Conservation (phyloP, 92 coral and sea anemone species). For the Palythoa grandis region DNA sequence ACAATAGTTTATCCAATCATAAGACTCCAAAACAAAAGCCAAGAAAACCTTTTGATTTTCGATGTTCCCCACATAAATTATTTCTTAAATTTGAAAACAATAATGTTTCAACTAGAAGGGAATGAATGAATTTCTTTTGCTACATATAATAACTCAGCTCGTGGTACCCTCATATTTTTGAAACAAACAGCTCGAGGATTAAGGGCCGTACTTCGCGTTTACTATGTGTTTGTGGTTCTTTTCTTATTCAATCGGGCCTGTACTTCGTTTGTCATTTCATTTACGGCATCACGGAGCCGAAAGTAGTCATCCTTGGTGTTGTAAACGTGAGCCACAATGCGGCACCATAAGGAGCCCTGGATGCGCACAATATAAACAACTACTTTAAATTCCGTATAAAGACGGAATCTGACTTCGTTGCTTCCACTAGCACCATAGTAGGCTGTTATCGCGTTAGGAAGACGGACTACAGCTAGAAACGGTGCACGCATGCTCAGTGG, state of each 20-base stretch:
- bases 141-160: too few species aligned
- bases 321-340: conserved; percentile 21
- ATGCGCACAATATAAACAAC: conserved; percentile 17
- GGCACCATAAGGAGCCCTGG: conserved; percentile 25
- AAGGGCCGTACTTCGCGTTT: neutral
- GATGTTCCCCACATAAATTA: too few species aligned
- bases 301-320: conserved; percentile 23
- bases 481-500: conserved; percentile 88
- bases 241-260: neutral
- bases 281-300: conserved; percentile 16
- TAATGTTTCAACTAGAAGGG: too few species aligned
- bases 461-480: conserved; percentile 70
- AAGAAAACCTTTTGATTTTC: too few species aligned
- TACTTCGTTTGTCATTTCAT: conserved; percentile 14
- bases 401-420: conserved; percentile 11
- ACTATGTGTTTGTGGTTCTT: neutral
- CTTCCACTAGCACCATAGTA: conserved; percentile 69
- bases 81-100: too few species aligned
- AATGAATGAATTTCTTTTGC: too few species aligned
- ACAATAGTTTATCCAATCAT: too few species aligned
- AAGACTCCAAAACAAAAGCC: too few species aligned
- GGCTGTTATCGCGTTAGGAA: conserved; percentile 57
- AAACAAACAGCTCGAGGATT: too few species aligned
- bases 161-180: too few species aligned
- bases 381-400: conserved; percentile 4